Evolutionary conservation across 2,113 vertebrate species (phyloP), one percentile per base, ranked within the genome.

Genomic region (Irena cyanogastra): DNA sequence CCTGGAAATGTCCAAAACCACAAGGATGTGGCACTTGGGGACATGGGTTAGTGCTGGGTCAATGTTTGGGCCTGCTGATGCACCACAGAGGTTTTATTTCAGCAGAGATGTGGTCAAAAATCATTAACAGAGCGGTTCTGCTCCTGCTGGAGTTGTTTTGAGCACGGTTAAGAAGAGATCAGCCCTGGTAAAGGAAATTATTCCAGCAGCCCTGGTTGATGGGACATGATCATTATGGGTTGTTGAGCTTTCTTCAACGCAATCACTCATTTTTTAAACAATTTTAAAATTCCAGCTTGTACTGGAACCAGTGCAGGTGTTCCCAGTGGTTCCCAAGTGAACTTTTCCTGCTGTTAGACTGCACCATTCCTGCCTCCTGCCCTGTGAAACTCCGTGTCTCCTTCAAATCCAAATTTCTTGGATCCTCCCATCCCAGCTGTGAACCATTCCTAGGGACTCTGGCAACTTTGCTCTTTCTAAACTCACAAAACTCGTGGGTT

Each of bases 11-110:
- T 3, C 27, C 41, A 44, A 22, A 24, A 0, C 15, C 47, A 5
- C 2, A 1, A 4, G 84, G 84, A 61, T 10, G 47, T n/a, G 83
- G 83, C 45, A 6, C 45, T 1, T 9, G 23, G 28, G 64, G 49
- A 7, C 54, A 6, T 0, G 37, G 19, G 1, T 16, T 0, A 2
- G 39, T 2, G 54, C 33, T 3, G 63, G 45, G 15, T 5, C 1
- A 0, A 3, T 3, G 23, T 6, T 7, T 19, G 56, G 27, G 2
- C 2, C 21, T 3, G 39, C 16, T 20, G 80, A 6, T 12, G 82
- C 80, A 35, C 66, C 71, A 26, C 49, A 23, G 7, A 37, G 22
- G 26, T 24, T 93, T 66, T 26, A 18, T 35, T 75, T n/a, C 75
- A 49, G 5, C 0, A 49, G 81, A 41, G 31, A 52, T 35, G 60